These are phyloP conservation scores for Diabrotica undecimpunctata DNA, from an alignment of 1,140 invertebrate species.

Conservation along the genomic window DNA sequence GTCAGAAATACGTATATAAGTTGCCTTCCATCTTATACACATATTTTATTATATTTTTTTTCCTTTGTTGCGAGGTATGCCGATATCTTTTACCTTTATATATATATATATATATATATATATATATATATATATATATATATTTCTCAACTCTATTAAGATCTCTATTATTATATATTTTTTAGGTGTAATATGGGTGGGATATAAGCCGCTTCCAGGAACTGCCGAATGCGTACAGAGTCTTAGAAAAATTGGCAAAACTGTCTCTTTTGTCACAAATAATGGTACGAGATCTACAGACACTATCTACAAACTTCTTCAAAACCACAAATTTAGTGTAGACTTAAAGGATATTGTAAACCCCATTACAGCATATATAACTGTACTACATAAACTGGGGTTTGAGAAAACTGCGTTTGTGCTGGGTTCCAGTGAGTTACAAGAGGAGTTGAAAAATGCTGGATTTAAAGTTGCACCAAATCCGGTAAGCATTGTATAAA, in stretches of 20 bases:
- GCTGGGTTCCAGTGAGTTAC: conserved; percentile 25
- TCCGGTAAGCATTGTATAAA: neutral
- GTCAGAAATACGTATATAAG: no score
- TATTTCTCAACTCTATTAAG: no score
- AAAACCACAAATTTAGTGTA: conserved; percentile 22
- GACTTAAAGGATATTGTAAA: conserved; percentile 24
- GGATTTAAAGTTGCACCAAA: conserved; percentile 24
- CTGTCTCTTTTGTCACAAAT: conserved; percentile 40
- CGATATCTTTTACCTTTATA: no score
- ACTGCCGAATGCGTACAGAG: conserved; percentile 28
- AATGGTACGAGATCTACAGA: conserved; percentile 30
- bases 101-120: no score
- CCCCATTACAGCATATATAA: conserved; percentile 28
- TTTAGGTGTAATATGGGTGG: conserved; percentile 34
- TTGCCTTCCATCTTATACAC: no score
- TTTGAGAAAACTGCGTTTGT: conserved; percentile 38
- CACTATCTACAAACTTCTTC: conserved; percentile 24
- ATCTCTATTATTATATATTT: neutral
- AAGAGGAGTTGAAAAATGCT: conserved; percentile 31
- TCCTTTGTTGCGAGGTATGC: no score
- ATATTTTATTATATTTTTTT: no score
- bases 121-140: no score
- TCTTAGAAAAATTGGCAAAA: conserved; percentile 37
- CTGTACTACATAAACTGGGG: conserved; percentile 35
- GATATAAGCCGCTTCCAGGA: conserved; percentile 30